A percentile compares a stretch with the other conserved stretches of the same genome.
These are phyloP conservation scores for Falcunculus frontatus DNA, from an alignment of 2,113 vertebrate genomes.

Conservation along the genomic window DNA sequence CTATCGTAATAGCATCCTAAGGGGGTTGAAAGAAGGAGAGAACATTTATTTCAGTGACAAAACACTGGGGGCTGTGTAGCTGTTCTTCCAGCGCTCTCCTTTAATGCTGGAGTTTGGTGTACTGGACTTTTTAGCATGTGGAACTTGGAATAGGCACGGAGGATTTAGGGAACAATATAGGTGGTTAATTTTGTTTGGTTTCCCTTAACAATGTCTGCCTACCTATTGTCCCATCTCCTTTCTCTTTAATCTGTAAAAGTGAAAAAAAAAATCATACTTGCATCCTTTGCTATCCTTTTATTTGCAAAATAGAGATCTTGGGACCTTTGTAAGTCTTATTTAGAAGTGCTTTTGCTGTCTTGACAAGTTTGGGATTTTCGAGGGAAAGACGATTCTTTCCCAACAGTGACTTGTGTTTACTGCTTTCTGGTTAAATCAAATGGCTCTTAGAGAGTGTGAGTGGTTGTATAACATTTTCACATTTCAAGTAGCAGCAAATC, in stretches of 20 bases:
- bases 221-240: background rate
- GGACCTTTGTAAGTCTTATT: background rate
- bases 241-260: background rate
- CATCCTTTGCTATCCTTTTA: background rate
- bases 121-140: background rate
- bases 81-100: background rate
- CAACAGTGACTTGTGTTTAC: background rate
- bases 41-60: background rate
- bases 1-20: background rate
- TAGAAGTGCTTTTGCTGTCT: background rate
- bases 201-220: background rate
- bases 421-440: background rate
- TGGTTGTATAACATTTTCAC: background rate
- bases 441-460: background rate
- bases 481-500: background rate
- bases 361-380: background rate
- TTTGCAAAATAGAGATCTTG: background rate
- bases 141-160: background rate
- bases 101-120: background rate
- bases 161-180: background rate
- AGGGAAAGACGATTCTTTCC: background rate
- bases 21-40: background rate
- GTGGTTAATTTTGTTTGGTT: background rate
- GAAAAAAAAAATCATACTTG: background rate
- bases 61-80: background rate